A percentile compares a stretch with the other conserved stretches of the same genome.
Conservation (phyloP, 1,140 invertebrate genomes). For the Tetramorium alpestre region DNA sequence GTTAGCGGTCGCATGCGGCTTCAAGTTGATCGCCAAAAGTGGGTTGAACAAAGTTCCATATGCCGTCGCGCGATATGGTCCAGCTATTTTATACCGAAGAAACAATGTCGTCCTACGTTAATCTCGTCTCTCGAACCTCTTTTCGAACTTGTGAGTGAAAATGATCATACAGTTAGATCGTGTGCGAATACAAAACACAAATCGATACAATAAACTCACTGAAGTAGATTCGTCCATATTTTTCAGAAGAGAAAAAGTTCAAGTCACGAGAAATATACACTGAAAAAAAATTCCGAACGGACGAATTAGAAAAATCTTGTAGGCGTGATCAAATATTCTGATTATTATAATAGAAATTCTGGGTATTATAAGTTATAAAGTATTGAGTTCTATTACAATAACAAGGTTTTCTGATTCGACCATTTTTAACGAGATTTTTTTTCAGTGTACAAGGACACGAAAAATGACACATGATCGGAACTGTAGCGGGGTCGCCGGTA, state of each 20-base stretch:
- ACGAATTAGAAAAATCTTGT: no score
- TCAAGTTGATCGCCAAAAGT: conserved; percentile 81
- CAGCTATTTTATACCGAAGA: background rate
- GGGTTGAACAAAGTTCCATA: conserved; percentile 81
- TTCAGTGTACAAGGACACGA: background rate
- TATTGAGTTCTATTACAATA: no score
- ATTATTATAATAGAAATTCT: no score
- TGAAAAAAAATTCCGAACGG: no score
- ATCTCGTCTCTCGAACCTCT: background rate
- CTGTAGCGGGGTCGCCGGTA: background rate
- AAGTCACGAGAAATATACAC: background rate
- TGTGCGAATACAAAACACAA: background rate
- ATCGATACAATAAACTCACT: background rate
- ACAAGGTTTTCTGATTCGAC: no score
- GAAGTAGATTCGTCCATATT: background rate
- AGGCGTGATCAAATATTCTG: no score
- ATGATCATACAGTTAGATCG: background rate
- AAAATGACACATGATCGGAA: background rate
- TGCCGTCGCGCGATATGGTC: conserved; percentile 14
- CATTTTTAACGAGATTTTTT: no score
- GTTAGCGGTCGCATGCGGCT: conserved; percentile 71
- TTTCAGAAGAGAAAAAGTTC: background rate
- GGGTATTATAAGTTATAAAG: no score
- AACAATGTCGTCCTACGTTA: background rate
- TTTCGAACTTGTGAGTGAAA: background rate